Base-by-base conservation (phyloP, 53 echinoderm and acorn worm species). In the Mesocentrotus franciscanus region DNA sequence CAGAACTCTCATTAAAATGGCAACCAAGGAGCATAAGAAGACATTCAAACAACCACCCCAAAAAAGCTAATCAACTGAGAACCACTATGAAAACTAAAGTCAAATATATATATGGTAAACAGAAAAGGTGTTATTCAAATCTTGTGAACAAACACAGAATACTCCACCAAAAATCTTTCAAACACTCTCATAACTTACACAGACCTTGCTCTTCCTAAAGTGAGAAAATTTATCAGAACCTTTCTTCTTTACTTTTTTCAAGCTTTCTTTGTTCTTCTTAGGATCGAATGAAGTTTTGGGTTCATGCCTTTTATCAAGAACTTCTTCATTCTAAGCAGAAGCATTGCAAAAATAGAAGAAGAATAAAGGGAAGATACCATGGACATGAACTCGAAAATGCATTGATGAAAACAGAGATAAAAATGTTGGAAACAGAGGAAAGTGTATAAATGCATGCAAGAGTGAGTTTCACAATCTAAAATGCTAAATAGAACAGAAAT, bases 101-200 rank as follows among this genome's bases (percentile, higher is more conserved):
- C 85, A 56, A 79, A 55, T 85, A 24, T 14, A 55, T 85, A 24
- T 14, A 49, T 55, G 56, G 29, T 12, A 56, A 58, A 16, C 59
- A 59, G 18, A 87, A 87, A 12, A 27, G 12, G 27, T 87, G 87
- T 58, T 58, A 58, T 58, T 58, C 9, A 85, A 85, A 3, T 85
- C 85, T 85, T 27, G 10, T 3, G 29, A 58, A 87, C 87, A 58
- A 58, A 58, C 1, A 57, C 36, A 84, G 42, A 84, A 49, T 2
- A 36, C 9, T 9, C 14, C 59, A 58, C 26, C 16, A 36, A 58
- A 58, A 56, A 27, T 13, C 56, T 58, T 58, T 58, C 58, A 12
- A 87, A 59, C 10, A 14, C n/a, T 87, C 58, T 87, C 39, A n/a
- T n/a, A 58, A 87, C 87, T 87, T 87, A 87, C 87, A 10, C n/a